Conservation (phyloP, 2,888 invertebrate genomes). For the Buathra laborator region DNA sequence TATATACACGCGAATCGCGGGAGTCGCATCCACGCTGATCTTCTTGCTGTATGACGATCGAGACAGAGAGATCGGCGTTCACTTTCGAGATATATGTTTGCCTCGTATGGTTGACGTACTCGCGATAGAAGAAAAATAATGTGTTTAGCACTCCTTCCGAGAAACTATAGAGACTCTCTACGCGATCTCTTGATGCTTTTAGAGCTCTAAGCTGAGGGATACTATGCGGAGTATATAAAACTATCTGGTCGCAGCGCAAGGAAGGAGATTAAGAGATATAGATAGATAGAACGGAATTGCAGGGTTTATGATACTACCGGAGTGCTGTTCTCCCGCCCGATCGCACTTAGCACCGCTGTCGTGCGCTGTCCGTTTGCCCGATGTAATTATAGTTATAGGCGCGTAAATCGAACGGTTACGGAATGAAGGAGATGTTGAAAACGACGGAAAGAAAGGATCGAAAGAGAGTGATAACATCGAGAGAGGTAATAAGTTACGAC, state of each 20-base stretch:
- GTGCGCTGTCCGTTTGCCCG: slow-evolving; percentile 29
- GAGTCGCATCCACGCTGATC: slow-evolving; percentile 20
- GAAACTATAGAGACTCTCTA: slow-evolving; percentile 57
- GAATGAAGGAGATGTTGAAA: slow-evolving; percentile 14
- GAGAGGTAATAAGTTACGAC: background rate
- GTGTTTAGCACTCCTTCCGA: slow-evolving; percentile 45
- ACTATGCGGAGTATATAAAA: slow-evolving; percentile 45
- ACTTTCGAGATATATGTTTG: background rate
- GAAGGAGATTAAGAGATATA: slow-evolving; percentile 1
- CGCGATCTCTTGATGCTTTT: slow-evolving; percentile 38
- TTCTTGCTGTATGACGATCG: slow-evolving; percentile 9
- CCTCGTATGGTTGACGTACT: slow-evolving; percentile 25
- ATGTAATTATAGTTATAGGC: slow-evolving; percentile 23
- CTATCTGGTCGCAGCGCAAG: background rate
- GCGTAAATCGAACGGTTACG: slow-evolving; percentile 34
- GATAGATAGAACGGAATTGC: slow-evolving; percentile 28
- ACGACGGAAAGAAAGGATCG: background rate
- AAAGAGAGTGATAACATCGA: background rate
- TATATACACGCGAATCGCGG: slow-evolving; percentile 24
- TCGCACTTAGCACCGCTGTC: slow-evolving; percentile 18
- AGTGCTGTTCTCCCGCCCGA: slow-evolving; percentile 10
- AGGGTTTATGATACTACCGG: slow-evolving; percentile 2
- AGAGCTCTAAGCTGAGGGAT: slow-evolving; percentile 8
- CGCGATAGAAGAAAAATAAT: slow-evolving; percentile 34
- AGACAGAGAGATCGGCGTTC: slow-evolving; percentile 5